These are phyloP conservation scores for Meloidogyne chitwoodi DNA, from an alignment of 1,140 invertebrate species.

Conservation along the genomic window DNA sequence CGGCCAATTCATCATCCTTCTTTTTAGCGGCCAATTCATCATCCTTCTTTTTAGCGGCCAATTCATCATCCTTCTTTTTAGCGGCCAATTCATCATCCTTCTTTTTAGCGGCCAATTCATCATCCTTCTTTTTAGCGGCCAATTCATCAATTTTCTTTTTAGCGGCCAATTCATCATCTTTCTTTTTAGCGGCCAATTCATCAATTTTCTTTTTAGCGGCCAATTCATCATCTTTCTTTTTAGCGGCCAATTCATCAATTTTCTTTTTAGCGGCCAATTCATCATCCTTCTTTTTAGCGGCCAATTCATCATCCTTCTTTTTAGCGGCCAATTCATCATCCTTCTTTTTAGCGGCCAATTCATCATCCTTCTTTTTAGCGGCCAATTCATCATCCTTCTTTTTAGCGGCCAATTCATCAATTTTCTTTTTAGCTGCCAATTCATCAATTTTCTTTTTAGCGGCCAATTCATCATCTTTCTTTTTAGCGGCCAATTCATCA, in stretches of 20 bases:
- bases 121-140: not conserved
- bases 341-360: not conserved
- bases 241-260: not conserved
- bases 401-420: not conserved
- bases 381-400: not conserved
- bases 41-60: too few species aligned
- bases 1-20: too few species aligned
- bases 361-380: constrained; percentile 9
- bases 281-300: not conserved
- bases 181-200: not conserved
- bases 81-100: not conserved
- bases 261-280: not conserved
- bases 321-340: not conserved
- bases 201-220: not conserved
- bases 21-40: too few species aligned
- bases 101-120: not conserved
- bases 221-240: not conserved
- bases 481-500: not conserved
- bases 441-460: not conserved
- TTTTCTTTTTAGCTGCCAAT: not conserved
- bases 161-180: not conserved
- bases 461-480: not conserved
- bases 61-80: not conserved
- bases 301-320: not conserved
- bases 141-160: not conserved